Conservation (phyloP, 2,888 invertebrate genomes). For the Cephus rjabovi region DNA sequence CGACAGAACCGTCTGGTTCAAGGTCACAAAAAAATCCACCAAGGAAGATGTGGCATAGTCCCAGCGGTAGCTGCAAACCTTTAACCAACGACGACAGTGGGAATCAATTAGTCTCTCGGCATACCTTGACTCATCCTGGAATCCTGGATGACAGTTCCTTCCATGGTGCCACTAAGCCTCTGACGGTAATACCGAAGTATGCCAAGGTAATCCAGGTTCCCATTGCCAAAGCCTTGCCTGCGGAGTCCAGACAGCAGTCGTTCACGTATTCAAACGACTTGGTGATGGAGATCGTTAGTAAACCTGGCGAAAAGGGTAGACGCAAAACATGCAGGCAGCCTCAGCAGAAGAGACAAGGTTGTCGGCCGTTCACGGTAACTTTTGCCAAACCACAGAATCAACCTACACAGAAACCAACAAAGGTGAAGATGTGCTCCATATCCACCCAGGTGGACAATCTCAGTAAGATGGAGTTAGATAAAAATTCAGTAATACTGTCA, state of each 20-base stretch:
- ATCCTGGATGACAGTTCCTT: neutral
- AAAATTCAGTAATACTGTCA: neutral
- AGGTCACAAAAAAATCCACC: neutral
- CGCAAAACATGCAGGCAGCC: neutral
- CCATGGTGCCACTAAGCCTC: neutral
- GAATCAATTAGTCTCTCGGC: neutral
- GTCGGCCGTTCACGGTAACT: neutral
- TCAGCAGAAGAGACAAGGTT: neutral
- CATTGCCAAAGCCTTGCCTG: neutral
- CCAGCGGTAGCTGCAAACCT: neutral
- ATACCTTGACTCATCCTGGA: neutral
- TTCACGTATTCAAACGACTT: neutral
- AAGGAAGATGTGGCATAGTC: neutral
- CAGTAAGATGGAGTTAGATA: neutral
- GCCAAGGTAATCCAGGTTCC: neutral
- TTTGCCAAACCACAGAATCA: neutral
- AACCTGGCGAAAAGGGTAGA: neutral
- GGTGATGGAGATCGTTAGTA: neutral
- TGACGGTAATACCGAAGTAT: neutral
- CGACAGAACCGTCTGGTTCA: neutral
- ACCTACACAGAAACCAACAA: neutral
- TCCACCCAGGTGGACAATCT: conserved; percentile 31
- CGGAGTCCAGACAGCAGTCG: neutral
- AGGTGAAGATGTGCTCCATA: conserved; percentile 29
- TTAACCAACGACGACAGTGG: neutral